Evolutionary conservation across 1,140 invertebrate genomes (phyloP), one percentile per base, ranked within the genome.

Genomic region (Drosophila arizonae): DNA sequence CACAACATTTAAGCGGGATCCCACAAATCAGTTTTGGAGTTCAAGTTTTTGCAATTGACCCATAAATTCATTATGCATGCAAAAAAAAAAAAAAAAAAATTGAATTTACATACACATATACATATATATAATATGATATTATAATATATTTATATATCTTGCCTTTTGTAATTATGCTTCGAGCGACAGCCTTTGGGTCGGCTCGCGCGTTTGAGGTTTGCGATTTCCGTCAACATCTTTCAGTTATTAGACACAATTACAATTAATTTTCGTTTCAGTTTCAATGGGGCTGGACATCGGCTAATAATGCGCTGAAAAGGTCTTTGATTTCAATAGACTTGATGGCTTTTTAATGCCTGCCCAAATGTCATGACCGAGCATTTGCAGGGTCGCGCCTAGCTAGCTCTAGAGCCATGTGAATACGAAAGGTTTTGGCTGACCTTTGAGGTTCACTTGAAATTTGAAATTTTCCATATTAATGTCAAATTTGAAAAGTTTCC

Each of bases 11-110:
- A 36, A 15, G 58, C 26, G 52, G 55, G 61, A 64, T 60, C 13
- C 33, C 33, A 52, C 57, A 48, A 77, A 77, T 66, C 55, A 28
- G 76, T 56, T 67, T 69, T 65, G 75, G 77, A 86, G 86, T 90
- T 90, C 86, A 90, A 90, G 86, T 90, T 81, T 90, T 90, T 79
- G 76, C 78, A 90, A 90, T 90, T 90, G 86, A 90, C 86, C 86
- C 79, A 86, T 54, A 81, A 89, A 90, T 90, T 86, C 77, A 87
- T 90, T 90, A 90, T 86, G 86, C 81, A 90, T 82, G 79, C 81
- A 85, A 72, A 58, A 76, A 58, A 72, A 55, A 73, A 67, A 17
- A 17, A 17, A 17, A 17, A 17, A n/a, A n/a, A 24, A 24, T 2
- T 24, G 21, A 24, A 24, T 24, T 17, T 17, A 17, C 17, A 17